Evolutionary conservation across 1,140 invertebrate species (phyloP).

Genomic region (Drosophila seguyi): DNA sequence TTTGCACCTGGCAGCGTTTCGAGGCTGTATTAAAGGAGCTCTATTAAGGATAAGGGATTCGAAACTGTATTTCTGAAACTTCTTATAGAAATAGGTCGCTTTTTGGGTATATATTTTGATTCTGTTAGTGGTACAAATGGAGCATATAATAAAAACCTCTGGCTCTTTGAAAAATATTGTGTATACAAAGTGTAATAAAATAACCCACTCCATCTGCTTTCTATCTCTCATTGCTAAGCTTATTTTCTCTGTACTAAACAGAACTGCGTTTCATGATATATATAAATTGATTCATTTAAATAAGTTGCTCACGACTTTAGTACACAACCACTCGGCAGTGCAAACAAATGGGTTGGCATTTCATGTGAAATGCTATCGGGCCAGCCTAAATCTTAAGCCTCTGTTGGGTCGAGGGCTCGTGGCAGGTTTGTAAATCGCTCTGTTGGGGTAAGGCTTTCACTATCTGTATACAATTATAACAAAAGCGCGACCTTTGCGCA

Average conservation of each 20-base stretch:
- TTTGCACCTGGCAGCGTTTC: slow-evolving; percentile 8
- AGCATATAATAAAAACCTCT: too few relatives aligned
- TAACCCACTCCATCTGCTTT: background rate
- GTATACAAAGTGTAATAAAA: too few relatives aligned
- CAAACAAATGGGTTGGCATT: slow-evolving; percentile 47
- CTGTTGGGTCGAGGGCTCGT: slow-evolving; percentile 27
- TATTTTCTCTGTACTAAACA: background rate
- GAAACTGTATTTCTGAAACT: background rate
- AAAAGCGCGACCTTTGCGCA: slow-evolving; percentile 56
- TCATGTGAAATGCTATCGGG: slow-evolving; percentile 39
- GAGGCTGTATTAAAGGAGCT: background rate
- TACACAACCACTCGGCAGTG: background rate
- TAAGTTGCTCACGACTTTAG: slow-evolving; percentile 2
- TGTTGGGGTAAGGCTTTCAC: slow-evolving; percentile 24
- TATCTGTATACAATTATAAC: slow-evolving; percentile 55
- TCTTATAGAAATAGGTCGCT: background rate
- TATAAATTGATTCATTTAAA: slow-evolving; percentile 10
- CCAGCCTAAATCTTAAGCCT: slow-evolving; percentile 48
- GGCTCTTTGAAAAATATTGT: too few relatives aligned
- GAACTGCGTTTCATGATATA: background rate
- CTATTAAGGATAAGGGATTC: background rate
- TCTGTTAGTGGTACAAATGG: too few relatives aligned
- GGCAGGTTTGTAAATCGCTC: slow-evolving; percentile 37
- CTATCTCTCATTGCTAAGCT: background rate
- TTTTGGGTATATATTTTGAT: too few relatives aligned